These are phyloP conservation scores for Diachasmimorpha longicaudata DNA, from an alignment of 1,140 invertebrate genomes.

Conservation along the genomic window DNA sequence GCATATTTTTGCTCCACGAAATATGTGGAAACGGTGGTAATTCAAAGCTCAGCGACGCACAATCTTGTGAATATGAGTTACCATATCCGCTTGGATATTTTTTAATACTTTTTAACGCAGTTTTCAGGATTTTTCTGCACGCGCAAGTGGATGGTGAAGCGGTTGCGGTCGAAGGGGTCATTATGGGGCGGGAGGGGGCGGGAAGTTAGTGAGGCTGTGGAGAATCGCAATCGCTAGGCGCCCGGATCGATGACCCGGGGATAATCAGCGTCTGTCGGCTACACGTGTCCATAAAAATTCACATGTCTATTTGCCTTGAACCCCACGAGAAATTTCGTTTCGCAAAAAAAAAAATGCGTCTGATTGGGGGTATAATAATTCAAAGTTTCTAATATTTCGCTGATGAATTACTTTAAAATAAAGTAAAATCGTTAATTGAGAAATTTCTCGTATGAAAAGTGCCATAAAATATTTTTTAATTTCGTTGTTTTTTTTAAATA, in stretches of 20 bases:
- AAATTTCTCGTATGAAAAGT: too few relatives aligned
- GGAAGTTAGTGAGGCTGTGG: background rate
- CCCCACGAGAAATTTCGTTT: background rate
- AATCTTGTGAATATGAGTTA: constrained; percentile 9
- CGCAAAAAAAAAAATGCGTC: background rate
- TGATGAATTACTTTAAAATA: background rate
- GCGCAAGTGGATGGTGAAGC: background rate
- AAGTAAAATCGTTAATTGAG: background rate
- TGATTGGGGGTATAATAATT: too few relatives aligned
- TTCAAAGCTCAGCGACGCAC: background rate
- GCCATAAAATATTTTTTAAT: too few relatives aligned
- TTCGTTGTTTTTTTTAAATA: too few relatives aligned
- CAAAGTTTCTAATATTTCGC: too few relatives aligned
- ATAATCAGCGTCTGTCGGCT: background rate
- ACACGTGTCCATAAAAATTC: background rate
- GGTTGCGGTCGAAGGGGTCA: background rate
- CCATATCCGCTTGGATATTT: background rate
- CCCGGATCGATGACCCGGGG: background rate
- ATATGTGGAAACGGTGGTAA: background rate
- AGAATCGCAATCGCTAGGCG: background rate
- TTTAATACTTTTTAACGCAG: background rate
- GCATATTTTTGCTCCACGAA: background rate
- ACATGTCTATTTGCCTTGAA: background rate
- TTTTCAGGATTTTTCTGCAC: background rate
- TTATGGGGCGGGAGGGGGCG: background rate